Evolutionary conservation across 2,113 vertebrate genomes (phyloP).

Genomic region (Thryonomys swinderianus): DNA sequence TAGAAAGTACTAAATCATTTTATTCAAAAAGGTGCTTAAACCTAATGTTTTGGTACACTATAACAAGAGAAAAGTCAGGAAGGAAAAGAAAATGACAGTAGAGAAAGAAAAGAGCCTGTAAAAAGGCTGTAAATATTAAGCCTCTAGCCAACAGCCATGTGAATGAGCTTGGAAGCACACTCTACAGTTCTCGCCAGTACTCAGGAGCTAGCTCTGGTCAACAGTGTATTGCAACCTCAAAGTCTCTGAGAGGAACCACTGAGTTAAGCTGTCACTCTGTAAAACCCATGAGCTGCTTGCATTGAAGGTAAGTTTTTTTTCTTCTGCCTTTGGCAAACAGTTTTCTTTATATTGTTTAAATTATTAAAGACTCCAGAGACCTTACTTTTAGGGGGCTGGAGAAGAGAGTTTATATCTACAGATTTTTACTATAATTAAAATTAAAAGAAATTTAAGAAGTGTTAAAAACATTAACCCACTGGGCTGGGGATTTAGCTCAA

Average conservation of each 20-base stretch:
- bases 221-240: not conserved
- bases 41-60: slow-evolving; percentile 16
- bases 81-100: not conserved
- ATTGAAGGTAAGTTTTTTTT: not conserved
- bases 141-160: not conserved
- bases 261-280: not conserved
- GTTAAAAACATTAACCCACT: too few species aligned
- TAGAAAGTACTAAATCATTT: not conserved
- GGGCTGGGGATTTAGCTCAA: too few species aligned
- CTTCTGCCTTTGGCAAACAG: not conserved
- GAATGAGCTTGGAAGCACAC: not conserved
- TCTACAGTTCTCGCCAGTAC: not conserved
- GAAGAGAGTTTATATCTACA: not conserved
- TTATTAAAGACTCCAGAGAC: not conserved
- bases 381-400: not conserved
- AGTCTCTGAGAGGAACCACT: not conserved
- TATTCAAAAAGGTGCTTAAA: not conserved
- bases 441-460: not conserved
- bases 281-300: not conserved
- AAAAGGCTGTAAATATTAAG: not conserved
- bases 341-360: slow-evolving; percentile 19
- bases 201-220: not conserved
- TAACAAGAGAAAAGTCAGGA: slow-evolving; percentile 26
- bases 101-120: not conserved
- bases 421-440: not conserved